A percentile compares a stretch with the other conserved stretches of the same genome.
phyloP scores from a whole-genome alignment of 2,888 invertebrate species.

The Microplitis manilae region DNA sequence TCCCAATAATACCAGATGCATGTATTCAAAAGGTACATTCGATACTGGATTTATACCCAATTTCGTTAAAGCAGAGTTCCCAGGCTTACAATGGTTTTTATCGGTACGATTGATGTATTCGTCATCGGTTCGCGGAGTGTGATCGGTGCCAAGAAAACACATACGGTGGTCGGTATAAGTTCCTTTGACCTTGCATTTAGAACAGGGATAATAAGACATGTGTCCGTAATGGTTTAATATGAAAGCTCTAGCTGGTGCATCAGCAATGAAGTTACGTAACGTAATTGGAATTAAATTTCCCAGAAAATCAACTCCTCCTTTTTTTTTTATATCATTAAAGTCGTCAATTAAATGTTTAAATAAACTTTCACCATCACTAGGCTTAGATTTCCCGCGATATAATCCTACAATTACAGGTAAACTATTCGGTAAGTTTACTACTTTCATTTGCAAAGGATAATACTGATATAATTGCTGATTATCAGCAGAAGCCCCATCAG shows the following conservation, averaged over 20 bases:
- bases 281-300: neutral
- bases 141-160: neutral
- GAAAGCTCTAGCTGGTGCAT: constrained; percentile 32
- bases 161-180: neutral
- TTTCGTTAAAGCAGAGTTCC: neutral
- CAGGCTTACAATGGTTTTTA: constrained; percentile 8
- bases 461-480: too few species aligned
- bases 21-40: neutral
- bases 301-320: too few species aligned
- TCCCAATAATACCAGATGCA: neutral
- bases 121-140: constrained; percentile 24
- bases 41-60: neutral
- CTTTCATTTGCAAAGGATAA: too few species aligned
- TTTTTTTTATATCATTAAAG: too few species aligned
- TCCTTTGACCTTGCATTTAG: constrained; percentile 35
- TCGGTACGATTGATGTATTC: constrained; percentile 21
- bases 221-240: constrained; percentile 23
- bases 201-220: constrained; percentile 21
- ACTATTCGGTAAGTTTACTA: too few species aligned
- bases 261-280: constrained; percentile 23
- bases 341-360: too few species aligned
- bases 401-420: too few species aligned
- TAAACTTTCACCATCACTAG: too few species aligned
- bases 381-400: too few species aligned
- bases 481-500: too few species aligned